Conservation (phyloP, 2,888 invertebrate genomes). For the Elmis aenea region DNA sequence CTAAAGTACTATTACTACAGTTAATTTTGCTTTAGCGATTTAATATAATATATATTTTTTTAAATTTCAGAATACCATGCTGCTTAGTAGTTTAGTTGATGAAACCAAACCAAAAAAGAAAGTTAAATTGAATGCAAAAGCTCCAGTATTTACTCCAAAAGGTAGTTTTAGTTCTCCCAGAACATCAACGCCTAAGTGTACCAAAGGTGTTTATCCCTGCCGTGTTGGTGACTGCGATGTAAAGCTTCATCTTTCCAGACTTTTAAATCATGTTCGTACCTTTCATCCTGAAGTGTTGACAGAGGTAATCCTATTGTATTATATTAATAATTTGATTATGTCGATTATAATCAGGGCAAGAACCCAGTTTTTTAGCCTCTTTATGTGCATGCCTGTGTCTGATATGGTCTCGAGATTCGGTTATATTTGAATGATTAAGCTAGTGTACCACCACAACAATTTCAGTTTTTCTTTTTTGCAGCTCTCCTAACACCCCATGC, state of each 20-base stretch:
- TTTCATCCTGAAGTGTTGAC: slow-evolving; percentile 48
- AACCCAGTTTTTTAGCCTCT: too few species aligned
- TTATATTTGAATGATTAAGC: too few species aligned
- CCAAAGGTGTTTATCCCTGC: slow-evolving; percentile 52
- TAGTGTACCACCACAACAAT: too few species aligned
- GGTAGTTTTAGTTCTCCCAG: background rate
- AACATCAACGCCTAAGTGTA: slow-evolving; percentile 30
- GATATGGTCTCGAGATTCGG: too few species aligned
- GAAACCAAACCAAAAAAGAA: slow-evolving; percentile 5
- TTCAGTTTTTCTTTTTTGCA: too few species aligned
- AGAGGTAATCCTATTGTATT: slow-evolving; percentile 44
- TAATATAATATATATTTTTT: background rate
- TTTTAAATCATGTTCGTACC: slow-evolving; percentile 52
- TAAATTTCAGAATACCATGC: slow-evolving; percentile 12
- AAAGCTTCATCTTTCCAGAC: slow-evolving; percentile 45
- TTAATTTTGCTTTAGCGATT: background rate
- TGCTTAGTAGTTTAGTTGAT: slow-evolving; percentile 5
- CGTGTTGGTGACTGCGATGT: slow-evolving; percentile 46
- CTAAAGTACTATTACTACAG: too few species aligned
- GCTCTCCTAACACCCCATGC: too few species aligned
- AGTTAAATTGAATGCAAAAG: slow-evolving; percentile 1
- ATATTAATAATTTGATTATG: background rate
- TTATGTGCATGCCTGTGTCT: too few species aligned
- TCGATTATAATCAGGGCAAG: too few species aligned
- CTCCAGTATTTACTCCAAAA: slow-evolving; percentile 3